These are phyloP conservation scores for Bradypus variegatus DNA, from an alignment of 2,797 vertebrate species.

Conservation along the genomic window DNA sequence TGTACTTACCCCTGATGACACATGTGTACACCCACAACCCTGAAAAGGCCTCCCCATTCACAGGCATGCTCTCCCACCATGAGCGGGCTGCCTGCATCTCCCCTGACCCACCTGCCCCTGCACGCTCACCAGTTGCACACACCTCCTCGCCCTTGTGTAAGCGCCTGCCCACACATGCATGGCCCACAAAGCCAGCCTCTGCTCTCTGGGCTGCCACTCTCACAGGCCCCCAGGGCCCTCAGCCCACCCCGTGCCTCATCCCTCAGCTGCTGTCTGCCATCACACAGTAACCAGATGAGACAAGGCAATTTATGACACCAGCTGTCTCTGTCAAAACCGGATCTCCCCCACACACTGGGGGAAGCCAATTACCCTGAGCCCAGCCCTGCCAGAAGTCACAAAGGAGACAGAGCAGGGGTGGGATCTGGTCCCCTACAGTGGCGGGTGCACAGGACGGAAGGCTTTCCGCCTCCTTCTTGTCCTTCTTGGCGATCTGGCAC, in stretches of 20 bases:
- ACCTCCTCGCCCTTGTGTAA: background rate
- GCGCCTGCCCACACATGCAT: background rate
- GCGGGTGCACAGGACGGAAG: background rate
- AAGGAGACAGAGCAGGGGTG: background rate
- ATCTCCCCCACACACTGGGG: constrained; percentile 18
- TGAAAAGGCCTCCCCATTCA: rapidly evolving
- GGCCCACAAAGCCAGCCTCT: background rate
- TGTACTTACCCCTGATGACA: background rate
- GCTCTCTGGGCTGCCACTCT: background rate
- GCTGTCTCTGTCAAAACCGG: constrained; percentile 71
- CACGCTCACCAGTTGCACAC: background rate
- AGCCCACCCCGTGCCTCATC: background rate
- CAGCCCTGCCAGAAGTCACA: constrained; percentile 16
- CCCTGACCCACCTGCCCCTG: rapidly evolving
- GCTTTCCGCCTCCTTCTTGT: too few species aligned
- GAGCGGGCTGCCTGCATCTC: background rate
- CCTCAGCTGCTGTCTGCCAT: constrained; percentile 58
- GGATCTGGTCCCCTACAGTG: background rate
- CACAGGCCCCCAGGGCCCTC: background rate
- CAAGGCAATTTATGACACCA: constrained; percentile 72
- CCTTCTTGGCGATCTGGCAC: background rate
- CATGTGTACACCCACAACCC: rapidly evolving
- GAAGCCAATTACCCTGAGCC: constrained; percentile 53
- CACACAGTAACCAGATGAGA: constrained; percentile 67
- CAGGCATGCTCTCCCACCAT: rapidly evolving